These are phyloP conservation scores for Todus mexicanus DNA, from an alignment of 2,797 vertebrate genomes.

Conservation along the genomic window DNA sequence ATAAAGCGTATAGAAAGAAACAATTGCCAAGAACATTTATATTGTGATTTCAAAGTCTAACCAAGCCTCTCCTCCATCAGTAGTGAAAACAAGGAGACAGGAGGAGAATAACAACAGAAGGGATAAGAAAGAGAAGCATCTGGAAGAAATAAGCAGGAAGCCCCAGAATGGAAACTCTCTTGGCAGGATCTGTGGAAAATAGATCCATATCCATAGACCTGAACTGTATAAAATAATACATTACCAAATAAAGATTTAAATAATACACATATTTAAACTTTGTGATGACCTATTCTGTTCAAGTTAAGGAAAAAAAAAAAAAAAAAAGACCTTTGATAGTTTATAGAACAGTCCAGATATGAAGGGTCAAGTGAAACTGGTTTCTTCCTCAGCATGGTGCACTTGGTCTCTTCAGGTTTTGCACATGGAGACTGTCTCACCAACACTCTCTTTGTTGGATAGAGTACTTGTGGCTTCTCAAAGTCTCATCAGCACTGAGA, in stretches of 20 bases:
- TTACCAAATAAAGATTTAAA: slow-evolving; percentile 18
- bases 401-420: background rate
- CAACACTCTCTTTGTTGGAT: background rate
- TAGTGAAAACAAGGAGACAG: slow-evolving; percentile 49
- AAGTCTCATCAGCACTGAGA: background rate
- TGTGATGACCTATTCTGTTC: background rate
- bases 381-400: background rate
- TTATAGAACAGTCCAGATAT: background rate
- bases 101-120: slow-evolving; percentile 62
- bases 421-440: background rate
- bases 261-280: background rate
- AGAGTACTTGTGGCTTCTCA: background rate
- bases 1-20: slow-evolving; percentile 42
- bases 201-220: slow-evolving; percentile 10
- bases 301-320: background rate
- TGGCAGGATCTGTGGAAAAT: slow-evolving; percentile 60
- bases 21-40: slow-evolving; percentile 50
- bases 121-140: slow-evolving; percentile 62
- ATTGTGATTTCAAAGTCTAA: slow-evolving; percentile 41
- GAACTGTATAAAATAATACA: slow-evolving; percentile 24
- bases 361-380: background rate
- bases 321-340: background rate
- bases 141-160: slow-evolving; percentile 68
- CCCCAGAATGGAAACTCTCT: slow-evolving; percentile 56
- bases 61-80: background rate